Conservation (phyloP, 2,888 invertebrate species). For the Pherbina coryleti region DNA sequence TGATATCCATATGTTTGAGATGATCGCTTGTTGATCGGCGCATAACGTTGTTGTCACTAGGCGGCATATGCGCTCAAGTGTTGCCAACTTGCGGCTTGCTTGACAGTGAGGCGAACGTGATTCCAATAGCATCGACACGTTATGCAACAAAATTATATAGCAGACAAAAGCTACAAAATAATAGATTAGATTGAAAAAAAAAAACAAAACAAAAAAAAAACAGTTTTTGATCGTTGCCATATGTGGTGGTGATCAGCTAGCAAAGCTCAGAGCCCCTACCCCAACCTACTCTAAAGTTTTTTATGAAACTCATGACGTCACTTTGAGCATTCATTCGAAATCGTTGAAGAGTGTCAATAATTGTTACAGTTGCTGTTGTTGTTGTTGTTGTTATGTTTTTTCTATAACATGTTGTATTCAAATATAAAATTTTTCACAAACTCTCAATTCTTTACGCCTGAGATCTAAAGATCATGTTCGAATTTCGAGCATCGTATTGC, state of each 20-base stretch:
- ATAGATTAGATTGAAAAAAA: neutral
- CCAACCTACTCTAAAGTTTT: neutral
- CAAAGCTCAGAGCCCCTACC: too few relatives aligned
- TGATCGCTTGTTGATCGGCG: slow-evolving; percentile 13
- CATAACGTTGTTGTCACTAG: neutral
- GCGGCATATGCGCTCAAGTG: neutral
- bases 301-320: slow-evolving; percentile 17
- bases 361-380: neutral
- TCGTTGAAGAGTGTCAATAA: slow-evolving; percentile 5
- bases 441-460: slow-evolving; percentile 29
- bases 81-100: slow-evolving; percentile 12
- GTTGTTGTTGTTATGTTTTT: neutral
- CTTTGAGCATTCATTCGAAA: neutral
- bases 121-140: slow-evolving; percentile 11
- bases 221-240: slow-evolving; percentile 11
- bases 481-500: slow-evolving; percentile 28
- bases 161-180: slow-evolving; percentile 3
- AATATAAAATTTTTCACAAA: neutral
- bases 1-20: slow-evolving; percentile 29
- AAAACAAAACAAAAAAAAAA: neutral
- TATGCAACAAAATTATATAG: neutral
- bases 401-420: neutral
- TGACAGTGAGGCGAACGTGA: slow-evolving; percentile 14
- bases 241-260: neutral
- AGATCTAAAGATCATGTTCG: slow-evolving; percentile 37